Conservation (phyloP, 2,888 invertebrate genomes). For the Plagodis dolabraria region DNA sequence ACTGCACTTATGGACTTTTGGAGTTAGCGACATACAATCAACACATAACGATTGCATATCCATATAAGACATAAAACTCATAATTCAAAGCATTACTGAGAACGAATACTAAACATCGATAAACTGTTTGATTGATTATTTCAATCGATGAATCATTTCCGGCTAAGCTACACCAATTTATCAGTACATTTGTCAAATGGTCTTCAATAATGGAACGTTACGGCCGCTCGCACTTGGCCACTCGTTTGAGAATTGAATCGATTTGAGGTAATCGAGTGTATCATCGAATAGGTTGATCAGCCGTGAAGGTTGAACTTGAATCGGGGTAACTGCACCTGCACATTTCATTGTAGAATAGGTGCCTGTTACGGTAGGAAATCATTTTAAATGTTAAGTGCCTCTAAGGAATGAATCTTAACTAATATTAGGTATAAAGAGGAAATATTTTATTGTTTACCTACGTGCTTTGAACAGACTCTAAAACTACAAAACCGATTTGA, state of each 20-base stretch:
- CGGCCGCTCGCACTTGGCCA: conserved; percentile 11
- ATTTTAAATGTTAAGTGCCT: background rate
- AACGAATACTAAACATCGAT: background rate
- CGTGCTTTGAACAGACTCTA: too few relatives aligned
- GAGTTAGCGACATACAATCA: too few relatives aligned
- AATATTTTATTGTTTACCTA: too few relatives aligned
- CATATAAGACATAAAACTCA: too few relatives aligned
- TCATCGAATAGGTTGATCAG: conserved; percentile 36
- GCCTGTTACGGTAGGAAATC: background rate
- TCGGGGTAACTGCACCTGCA: conserved; percentile 1
- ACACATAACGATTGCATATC: too few relatives aligned
- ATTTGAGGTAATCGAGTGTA: conserved; percentile 30
- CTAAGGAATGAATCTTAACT: too few relatives aligned
- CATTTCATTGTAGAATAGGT: background rate
- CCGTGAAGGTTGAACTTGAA: conserved; percentile 46
- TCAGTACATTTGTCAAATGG: conserved; percentile 35
- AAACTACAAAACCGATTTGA: too few relatives aligned
- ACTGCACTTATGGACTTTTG: too few relatives aligned
- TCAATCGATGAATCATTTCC: background rate
- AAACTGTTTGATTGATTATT: conserved; percentile 1
- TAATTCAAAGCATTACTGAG: too few relatives aligned
- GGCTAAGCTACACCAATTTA: conserved; percentile 37
- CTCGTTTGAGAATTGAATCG: conserved; percentile 37
- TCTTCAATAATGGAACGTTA: conserved; percentile 30
- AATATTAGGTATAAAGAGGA: too few relatives aligned